Percentiles rank a stretch among this genome's conserved stretches.
phyloP scores from a whole-genome alignment of 2,113 vertebrate genomes.

The Perognathus longimembris region DNA sequence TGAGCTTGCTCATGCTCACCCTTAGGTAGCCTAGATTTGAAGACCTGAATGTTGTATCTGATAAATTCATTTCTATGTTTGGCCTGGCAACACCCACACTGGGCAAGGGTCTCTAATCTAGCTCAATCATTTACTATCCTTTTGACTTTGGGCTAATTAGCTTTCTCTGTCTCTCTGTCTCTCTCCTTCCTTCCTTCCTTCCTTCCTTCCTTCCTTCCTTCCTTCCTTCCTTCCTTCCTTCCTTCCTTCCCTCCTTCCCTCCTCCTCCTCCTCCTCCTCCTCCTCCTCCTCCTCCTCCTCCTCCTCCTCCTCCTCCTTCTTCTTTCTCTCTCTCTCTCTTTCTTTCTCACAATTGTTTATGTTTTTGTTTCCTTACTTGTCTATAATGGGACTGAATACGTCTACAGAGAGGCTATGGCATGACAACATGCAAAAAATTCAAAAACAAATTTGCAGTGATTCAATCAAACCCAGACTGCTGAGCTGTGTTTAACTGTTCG shows the following conservation, averaged over 20 bases:
- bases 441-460: not conserved
- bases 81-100: too few relatives aligned
- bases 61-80: not conserved
- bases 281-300: not conserved
- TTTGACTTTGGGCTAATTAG: not conserved
- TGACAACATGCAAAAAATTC: conserved; percentile 4
- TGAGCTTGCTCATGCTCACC: too few relatives aligned
- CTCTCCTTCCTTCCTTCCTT: too few relatives aligned
- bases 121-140: not conserved
- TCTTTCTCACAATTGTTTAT: not conserved
- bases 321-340: not conserved
- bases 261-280: too few relatives aligned
- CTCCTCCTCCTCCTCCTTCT: too few relatives aligned
- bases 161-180: not conserved
- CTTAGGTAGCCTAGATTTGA: not conserved
- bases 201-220: too few relatives aligned
- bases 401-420: not conserved
- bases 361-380: not conserved
- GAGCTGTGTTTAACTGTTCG: not conserved
- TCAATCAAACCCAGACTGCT: not conserved
- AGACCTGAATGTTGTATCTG: not conserved
- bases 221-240: too few relatives aligned
- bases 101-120: not conserved
- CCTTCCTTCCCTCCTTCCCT: rapidly evolving
- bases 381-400: not conserved